These are phyloP conservation scores for Chionoecetes opilio DNA, from an alignment of 1,140 invertebrate species.

Conservation along the genomic window DNA sequence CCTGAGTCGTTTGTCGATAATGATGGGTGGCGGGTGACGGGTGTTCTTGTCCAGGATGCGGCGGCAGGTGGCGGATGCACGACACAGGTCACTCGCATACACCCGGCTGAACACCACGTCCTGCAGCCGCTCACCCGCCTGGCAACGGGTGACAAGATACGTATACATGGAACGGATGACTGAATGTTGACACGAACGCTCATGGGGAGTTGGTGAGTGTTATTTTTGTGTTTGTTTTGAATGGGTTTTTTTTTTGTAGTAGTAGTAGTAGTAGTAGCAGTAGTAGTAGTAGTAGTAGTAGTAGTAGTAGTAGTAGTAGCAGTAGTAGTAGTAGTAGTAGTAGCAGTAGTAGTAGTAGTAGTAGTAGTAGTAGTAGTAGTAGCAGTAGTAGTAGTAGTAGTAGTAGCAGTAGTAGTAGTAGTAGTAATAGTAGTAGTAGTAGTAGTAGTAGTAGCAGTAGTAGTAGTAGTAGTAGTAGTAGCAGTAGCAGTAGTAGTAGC, in stretches of 20 bases:
- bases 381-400: background rate
- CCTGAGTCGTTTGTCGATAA: conserved; percentile 53
- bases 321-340: conserved; percentile 29
- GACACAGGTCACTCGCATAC: conserved; percentile 63
- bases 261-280: background rate
- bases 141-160: too few relatives aligned
- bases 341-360: background rate
- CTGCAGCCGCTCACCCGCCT: conserved; percentile 48
- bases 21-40: conserved; percentile 36
- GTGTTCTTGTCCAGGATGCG: conserved; percentile 52
- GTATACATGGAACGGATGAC: too few relatives aligned
- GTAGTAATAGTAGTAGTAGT: background rate
- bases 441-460: background rate
- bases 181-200: too few relatives aligned
- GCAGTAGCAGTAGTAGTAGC: background rate
- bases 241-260: too few relatives aligned
- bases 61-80: conserved; percentile 53
- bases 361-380: background rate
- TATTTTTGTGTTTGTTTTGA: too few relatives aligned
- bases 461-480: background rate
- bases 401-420: background rate
- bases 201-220: too few relatives aligned
- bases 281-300: background rate
- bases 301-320: conserved; percentile 12
- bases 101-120: conserved; percentile 45